These are phyloP conservation scores for Nezara viridula DNA, from an alignment of 2,888 invertebrate genomes.

Conservation along the genomic window DNA sequence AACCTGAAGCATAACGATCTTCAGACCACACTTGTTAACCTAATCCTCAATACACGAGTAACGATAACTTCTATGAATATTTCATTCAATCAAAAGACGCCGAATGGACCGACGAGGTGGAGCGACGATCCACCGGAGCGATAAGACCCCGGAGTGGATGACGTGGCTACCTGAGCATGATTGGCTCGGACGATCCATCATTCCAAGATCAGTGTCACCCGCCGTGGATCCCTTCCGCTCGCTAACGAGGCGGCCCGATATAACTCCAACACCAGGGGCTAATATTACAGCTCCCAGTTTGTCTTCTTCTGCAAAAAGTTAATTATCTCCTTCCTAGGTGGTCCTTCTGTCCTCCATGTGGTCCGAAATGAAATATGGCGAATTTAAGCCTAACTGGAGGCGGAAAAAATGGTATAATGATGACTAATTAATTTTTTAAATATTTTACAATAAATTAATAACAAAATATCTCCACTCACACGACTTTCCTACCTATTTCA, in stretches of 20 bases:
- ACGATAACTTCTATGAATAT: too few species aligned
- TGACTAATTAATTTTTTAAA: too few species aligned
- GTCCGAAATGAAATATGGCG: background rate
- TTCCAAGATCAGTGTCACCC: background rate
- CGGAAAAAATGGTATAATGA: background rate
- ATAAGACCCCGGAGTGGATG: background rate
- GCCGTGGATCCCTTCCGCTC: background rate
- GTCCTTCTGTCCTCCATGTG: background rate
- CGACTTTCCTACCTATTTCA: too few species aligned
- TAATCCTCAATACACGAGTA: background rate
- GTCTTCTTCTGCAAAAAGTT: conserved; percentile 6
- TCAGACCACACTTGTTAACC: too few species aligned
- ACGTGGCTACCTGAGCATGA: background rate
- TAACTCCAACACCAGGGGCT: background rate
- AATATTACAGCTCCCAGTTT: conserved; percentile 7
- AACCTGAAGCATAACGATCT: too few species aligned
- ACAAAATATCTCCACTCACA: too few species aligned
- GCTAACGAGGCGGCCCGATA: conserved; percentile 3
- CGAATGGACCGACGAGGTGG: background rate
- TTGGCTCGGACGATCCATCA: background rate
- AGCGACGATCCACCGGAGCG: background rate
- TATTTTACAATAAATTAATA: too few species aligned
- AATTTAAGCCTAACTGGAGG: background rate
- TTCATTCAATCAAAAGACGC: too few species aligned
- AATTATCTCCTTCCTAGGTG: background rate